These are phyloP conservation scores for Polyommatus iphigenia DNA, from an alignment of 2,888 invertebrate genomes.

Conservation along the genomic window DNA sequence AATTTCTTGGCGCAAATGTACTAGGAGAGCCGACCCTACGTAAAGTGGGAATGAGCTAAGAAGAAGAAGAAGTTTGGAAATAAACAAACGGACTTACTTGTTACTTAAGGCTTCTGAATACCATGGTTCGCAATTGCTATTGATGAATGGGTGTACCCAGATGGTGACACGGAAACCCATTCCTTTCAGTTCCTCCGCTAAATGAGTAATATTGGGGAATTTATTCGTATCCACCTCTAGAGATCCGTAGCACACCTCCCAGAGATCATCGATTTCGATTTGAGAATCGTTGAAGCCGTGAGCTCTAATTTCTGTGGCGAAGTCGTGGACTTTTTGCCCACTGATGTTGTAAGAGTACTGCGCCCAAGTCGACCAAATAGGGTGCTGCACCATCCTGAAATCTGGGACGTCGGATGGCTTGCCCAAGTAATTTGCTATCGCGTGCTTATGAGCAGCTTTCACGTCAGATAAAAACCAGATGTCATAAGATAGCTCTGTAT, in stretches of 20 bases:
- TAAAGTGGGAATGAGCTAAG: no score
- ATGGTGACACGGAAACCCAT: constrained; percentile 87
- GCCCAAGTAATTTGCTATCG: constrained; percentile 81
- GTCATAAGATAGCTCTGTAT: constrained; percentile 77
- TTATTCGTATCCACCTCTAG: constrained; percentile 84
- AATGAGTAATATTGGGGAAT: constrained; percentile 84
- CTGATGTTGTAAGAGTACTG: constrained; percentile 83
- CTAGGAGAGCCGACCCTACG: no score
- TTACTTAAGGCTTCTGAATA: constrained; percentile 78
- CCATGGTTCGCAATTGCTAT: constrained; percentile 83
- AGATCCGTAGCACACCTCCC: constrained; percentile 93
- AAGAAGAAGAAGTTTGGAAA: no score
- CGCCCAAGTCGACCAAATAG: constrained; percentile 95
- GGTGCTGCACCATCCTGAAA: constrained; percentile 84
- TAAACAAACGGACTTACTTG: constrained; percentile 78
- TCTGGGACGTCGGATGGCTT: constrained; percentile 83
- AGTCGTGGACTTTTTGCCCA: constrained; percentile 81
- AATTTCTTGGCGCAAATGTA: no score
- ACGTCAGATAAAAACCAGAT: constrained; percentile 81
- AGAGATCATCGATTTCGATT: constrained; percentile 92
- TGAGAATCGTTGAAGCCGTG: constrained; percentile 86
- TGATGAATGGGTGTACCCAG: constrained; percentile 94
- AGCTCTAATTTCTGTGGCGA: constrained; percentile 82
- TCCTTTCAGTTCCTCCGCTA: constrained; percentile 81
- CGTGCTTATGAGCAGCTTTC: constrained; percentile 82